Percentiles rank a stretch among this genome's conserved stretches.
Evolutionary conservation across 1,140 invertebrate species (phyloP).

Genomic region (Megalopta genalis): DNA sequence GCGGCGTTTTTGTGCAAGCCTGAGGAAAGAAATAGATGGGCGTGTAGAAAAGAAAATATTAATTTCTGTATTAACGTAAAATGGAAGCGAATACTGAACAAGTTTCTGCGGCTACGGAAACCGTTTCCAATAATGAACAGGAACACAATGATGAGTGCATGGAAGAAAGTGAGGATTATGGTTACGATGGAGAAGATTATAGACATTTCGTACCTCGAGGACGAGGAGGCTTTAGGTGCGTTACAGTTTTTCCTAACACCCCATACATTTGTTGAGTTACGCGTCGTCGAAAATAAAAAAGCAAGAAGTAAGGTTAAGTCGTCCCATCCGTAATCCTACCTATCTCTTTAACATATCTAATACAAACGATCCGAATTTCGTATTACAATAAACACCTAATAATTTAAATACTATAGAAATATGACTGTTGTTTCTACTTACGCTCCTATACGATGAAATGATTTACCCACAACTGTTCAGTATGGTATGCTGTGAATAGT

Average conservation of each 20-base stretch:
- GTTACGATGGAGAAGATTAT: conserved; percentile 76
- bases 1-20: conserved; percentile 58
- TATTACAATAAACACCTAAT: background rate
- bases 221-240: conserved; percentile 76
- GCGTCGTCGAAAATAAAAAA: conserved; percentile 9
- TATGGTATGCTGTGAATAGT: background rate
- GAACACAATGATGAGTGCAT: conserved; percentile 74
- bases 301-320: conserved; percentile 45
- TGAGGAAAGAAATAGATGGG: conserved; percentile 51
- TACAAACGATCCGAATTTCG: conserved; percentile 25
- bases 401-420: conserved; percentile 39
- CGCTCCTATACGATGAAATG: conserved; percentile 40
- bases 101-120: conserved; percentile 37
- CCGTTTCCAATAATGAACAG: conserved; percentile 67
- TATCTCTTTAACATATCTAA: conserved; percentile 12
- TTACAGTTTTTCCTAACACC: conserved; percentile 43
- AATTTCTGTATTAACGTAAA: conserved; percentile 32
- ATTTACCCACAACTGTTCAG: conserved; percentile 29
- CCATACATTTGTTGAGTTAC: conserved; percentile 14
- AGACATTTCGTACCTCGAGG: conserved; percentile 76
- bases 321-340: background rate
- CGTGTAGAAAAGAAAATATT: conserved; percentile 39
- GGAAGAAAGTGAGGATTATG: conserved; percentile 75
- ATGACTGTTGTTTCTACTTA: conserved; percentile 38
- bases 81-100: conserved; percentile 71